phyloP scores from a whole-genome alignment of 2,113 vertebrate genomes.

The Tor tambroides region DNA sequence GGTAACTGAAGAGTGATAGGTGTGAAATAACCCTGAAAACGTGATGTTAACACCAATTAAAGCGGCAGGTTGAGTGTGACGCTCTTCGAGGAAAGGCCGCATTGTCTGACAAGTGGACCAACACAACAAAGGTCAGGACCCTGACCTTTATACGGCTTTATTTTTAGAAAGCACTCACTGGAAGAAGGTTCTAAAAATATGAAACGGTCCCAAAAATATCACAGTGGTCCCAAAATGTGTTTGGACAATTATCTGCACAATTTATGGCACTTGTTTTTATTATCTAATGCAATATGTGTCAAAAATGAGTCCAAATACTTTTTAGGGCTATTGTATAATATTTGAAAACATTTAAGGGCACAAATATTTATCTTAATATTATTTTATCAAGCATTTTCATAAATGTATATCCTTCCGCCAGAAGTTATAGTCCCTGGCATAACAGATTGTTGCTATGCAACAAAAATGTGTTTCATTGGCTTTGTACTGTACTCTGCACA shows the following conservation, averaged over 20 bases:
- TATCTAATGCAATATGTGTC: neutral
- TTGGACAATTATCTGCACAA: too few relatives aligned
- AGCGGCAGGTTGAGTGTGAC: neutral
- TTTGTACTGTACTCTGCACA: neutral
- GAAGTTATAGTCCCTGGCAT: neutral
- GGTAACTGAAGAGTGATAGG: constrained; percentile 14
- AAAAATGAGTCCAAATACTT: neutral
- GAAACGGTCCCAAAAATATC: too few relatives aligned
- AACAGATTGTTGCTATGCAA: neutral
- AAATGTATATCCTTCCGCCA: neutral
- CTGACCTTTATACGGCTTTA: neutral
- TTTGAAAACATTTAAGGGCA: too few relatives aligned
- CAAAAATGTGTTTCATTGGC: neutral
- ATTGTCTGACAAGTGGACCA: neutral
- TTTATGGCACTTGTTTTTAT: too few relatives aligned
- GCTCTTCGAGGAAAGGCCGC: constrained; percentile 2
- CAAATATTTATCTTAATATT: neutral
- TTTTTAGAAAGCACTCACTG: constrained; percentile 8
- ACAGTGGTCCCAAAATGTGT: too few relatives aligned
- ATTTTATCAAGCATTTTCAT: neutral
- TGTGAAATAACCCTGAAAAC: constrained; percentile 42
- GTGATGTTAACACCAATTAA: constrained; percentile 38
- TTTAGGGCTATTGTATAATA: too few relatives aligned
- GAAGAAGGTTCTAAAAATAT: neutral
- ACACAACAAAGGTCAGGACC: constrained; percentile 17